Evolutionary conservation across 2,113 vertebrate species (phyloP).

Genomic region (Pelvicachromis taeniatus): DNA sequence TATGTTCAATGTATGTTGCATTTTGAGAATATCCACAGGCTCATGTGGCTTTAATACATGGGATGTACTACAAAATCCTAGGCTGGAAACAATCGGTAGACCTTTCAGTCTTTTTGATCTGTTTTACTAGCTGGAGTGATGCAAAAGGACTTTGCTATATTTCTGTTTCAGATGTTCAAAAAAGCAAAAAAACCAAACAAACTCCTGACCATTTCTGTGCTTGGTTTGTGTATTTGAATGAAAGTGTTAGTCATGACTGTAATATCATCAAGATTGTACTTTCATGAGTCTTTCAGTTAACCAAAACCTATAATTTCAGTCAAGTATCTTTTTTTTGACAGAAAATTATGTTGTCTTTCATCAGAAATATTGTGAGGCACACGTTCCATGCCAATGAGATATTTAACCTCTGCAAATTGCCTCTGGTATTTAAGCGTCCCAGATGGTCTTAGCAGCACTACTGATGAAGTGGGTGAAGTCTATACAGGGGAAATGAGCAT

Average conservation of each 20-base stretch:
- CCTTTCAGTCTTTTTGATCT: not conserved
- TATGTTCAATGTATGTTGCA: not conserved
- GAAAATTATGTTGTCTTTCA: constrained; percentile 23
- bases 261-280: constrained; percentile 1
- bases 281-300: constrained; percentile 3
- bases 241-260: not conserved
- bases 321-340: constrained; percentile 19
- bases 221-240: not conserved
- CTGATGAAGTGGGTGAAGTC: constrained; percentile 14
- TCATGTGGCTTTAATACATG: not conserved
- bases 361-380: constrained; percentile 14
- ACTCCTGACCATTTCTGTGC: not conserved
- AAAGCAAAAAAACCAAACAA: too few relatives aligned
- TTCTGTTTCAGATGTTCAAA: not conserved
- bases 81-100: not conserved
- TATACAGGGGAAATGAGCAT: constrained; percentile 25
- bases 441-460: constrained; percentile 16
- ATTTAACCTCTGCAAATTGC: constrained; percentile 29
- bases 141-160: not conserved
- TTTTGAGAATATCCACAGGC: not conserved
- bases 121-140: not conserved
- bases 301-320: constrained; percentile 31
- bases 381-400: constrained; percentile 20
- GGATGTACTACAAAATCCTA: not conserved
- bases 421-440: constrained; percentile 33